Evolutionary conservation across 37 sponge, comb jelly and placozoan species (phyloP), one percentile per base, ranked within the genome.

Genomic region (Mnemiopsis leidyi): DNA sequence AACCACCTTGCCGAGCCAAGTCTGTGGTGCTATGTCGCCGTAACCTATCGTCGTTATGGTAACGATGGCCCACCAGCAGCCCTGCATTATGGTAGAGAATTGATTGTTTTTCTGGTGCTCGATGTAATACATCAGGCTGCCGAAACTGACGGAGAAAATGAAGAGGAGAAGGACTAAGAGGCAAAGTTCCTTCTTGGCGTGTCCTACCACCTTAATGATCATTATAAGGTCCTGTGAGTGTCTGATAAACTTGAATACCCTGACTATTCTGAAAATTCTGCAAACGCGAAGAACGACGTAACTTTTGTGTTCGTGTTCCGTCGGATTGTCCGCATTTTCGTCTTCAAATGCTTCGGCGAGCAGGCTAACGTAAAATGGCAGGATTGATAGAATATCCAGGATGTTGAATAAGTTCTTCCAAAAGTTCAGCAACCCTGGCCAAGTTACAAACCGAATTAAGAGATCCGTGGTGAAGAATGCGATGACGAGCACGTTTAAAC

Each of bases 41-140:
- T 85, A 85, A 23, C 90, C 90, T 18, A 85, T 85, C n/a, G 90
- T 85, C 0, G 90, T 85, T 38, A 85, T 85, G 40, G 90, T 85
- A 18, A 85, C 90, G 61, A 85, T 85, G 48, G 90, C 90, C 90
- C 90, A 85, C 90, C 90, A 85, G 61, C 90, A 85, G 61, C 90
- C 90, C 90, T 85, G 90, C 90, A 85, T 85, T 35, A 85, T 85
- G 38, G 90, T 36, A 18, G 40, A 36, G 29, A 85, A 85, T 37
- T 85, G 39, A 37, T 9, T 23, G 48, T 85, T 85, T 28, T 39
- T n/a, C 48, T 0, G 18, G 5, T 85, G 90, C 23, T 85, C 90
- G 26, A 85, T 85, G 61, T 85, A 85, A 61, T 85, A 85, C 90
- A 85, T 85, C 29, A 85, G 40, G 26, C 90, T 85, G 29, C 90